These are phyloP conservation scores for Drosophila macrospina DNA, from an alignment of 2,888 invertebrate genomes.

Conservation along the genomic window DNA sequence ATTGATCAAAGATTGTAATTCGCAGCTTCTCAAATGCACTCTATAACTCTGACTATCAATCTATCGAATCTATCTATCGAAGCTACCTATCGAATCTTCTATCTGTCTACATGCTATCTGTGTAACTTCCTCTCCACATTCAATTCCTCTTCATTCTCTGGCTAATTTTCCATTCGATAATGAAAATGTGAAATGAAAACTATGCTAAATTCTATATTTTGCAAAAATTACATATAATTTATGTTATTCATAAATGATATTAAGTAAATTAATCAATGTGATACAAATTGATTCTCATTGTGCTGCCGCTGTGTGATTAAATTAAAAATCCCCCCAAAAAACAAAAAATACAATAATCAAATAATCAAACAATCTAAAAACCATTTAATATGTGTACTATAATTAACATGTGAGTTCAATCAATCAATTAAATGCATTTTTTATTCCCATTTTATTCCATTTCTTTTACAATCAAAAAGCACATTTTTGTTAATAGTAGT, in stretches of 20 bases:
- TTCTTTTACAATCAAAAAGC: constrained; percentile 21
- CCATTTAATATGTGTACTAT: constrained; percentile 62
- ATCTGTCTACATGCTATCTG: constrained; percentile 32
- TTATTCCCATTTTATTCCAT: constrained; percentile 26
- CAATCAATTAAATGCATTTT: constrained; percentile 56
- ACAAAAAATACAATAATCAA: constrained; percentile 3
- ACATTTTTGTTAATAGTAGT: constrained; percentile 18
- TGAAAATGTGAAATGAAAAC: constrained; percentile 17
- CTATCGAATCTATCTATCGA: too few species aligned
- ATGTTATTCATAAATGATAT: constrained; percentile 39
- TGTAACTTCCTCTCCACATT: constrained; percentile 19
- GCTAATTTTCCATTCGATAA: constrained; percentile 33
- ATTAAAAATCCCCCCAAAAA: constrained; percentile 10
- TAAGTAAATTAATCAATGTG: constrained; percentile 70
- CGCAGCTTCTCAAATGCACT: constrained; percentile 66
- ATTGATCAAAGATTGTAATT: constrained; percentile 57
- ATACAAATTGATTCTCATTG: constrained; percentile 74
- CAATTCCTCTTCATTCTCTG: constrained; percentile 21
- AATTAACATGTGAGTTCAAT: constrained; percentile 75
- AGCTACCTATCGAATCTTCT: constrained; percentile 14
- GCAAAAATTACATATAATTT: constrained; percentile 43
- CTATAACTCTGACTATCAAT: constrained; percentile 30
- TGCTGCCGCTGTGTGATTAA: constrained; percentile 65
- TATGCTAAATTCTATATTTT: constrained; percentile 49
- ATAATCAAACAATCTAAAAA: constrained; percentile 3